Evolutionary conservation across 2,113 vertebrate species (phyloP).

Genomic region (Eubucco bourcierii): DNA sequence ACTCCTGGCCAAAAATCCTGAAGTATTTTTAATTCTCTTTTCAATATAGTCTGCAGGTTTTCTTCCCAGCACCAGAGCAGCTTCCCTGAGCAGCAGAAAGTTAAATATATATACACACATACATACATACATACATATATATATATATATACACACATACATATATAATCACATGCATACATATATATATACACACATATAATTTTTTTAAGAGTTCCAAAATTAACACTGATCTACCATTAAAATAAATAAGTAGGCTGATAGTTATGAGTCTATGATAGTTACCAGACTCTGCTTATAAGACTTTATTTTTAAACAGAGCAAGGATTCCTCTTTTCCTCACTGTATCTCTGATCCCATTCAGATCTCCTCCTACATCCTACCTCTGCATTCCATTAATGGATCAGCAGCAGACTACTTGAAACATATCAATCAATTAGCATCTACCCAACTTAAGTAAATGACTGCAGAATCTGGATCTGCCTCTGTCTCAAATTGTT

Average conservation of each 20-base stretch:
- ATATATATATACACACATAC: too few species aligned
- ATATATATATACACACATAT: too few species aligned
- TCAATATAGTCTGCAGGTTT: not conserved
- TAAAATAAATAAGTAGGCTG: not conserved
- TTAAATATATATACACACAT: not conserved
- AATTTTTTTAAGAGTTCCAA: not conserved
- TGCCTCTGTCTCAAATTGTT: not conserved
- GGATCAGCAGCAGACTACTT: not conserved
- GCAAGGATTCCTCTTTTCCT: not conserved
- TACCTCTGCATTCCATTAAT: not conserved
- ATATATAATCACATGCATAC: too few species aligned
- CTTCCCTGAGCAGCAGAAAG: not conserved
- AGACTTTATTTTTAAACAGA: not conserved
- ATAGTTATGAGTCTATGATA: not conserved
- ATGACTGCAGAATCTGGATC: not conserved
- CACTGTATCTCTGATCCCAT: not conserved
- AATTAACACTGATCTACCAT: not conserved
- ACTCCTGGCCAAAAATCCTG: not conserved
- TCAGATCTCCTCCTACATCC: not conserved
- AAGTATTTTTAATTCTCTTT: not conserved
- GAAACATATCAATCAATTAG: not conserved
- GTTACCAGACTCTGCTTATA: not conserved
- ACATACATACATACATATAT: too few species aligned
- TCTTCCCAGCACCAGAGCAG: not conserved
- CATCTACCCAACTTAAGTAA: not conserved